Evolutionary conservation across 2,888 invertebrate genomes (phyloP), one percentile per base, ranked within the genome.

Genomic region (Aelia acuminata): DNA sequence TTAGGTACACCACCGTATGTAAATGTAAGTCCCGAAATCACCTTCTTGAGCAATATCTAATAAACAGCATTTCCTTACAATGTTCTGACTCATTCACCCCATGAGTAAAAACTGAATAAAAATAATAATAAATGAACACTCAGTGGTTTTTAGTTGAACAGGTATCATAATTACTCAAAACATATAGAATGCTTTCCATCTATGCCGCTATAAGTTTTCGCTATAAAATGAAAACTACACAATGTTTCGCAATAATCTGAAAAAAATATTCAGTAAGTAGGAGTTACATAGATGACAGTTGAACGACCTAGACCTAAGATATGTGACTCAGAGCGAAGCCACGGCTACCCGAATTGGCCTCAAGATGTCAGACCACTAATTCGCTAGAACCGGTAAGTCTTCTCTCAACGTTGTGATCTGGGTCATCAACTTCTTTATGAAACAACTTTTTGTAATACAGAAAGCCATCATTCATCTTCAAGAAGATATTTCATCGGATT

Each of bases 321-420:
- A 15, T 70, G 26, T 57, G 63, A 70, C 31, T 70, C 63, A 70
- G 18, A 57, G 13, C 26, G 3, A 70, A 35, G 63, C 31, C 63
- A 35, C 63, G 63, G 31, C 63, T 35, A 70, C 63, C 18, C 31
- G 35, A 35, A 70, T 70, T 31, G 63, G 63, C 31, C 63, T 35
- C 31, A 70, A 70, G 63, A 70, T 70, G 31, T 70, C 18, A 70
- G 63, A 35, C 31, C 63, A 26, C 57, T 57, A 70, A 70, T 70
- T 70, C 63, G 63, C 63, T 18, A 35, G 63, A 70, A 70, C 63
- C 63, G 63, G 63, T 70, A 70, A 70, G 63, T 70, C 63, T 70
- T 70, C 63, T 70, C 31, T 11, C 8, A 43, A 3, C 10, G n/a
- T 7, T 18, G 10, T 18, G 31, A 70, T 70, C 63, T 70, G 63